Base-by-base conservation (phyloP, 2,113 vertebrate species). In the Synchiropus splendidus region DNA sequence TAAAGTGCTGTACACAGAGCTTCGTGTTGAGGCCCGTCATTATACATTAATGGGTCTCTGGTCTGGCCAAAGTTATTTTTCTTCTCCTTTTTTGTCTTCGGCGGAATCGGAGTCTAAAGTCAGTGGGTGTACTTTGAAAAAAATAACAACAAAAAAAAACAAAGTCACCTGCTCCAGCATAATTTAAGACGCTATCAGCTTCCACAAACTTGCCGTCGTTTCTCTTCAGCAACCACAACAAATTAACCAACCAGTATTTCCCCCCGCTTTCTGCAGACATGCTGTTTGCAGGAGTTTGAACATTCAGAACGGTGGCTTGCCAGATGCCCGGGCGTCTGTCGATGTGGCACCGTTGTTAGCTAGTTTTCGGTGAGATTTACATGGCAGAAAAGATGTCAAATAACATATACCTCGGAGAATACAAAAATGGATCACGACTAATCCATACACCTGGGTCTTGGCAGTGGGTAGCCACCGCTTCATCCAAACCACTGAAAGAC, bases 1-100 rank as follows among this genome's bases (percentile, higher is more conserved):
- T 83, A 83, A 85, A 87, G 80, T 83, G 83, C 70, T 67, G 79
- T 80, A 83, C 77, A 76, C 61, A 51, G 54, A 67, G 64, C 67
- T 55, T 68, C 67, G 70, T 54, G 54, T 70, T 48, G 63, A 76
- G 66, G 70, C 54, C 69, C 52, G 74, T 79, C 81, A 84, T 84
- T 74, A 81, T 70, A 72, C 69, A 82, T 85, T 85, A 78, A 84
- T 83, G 60, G 75, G 17, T n/a, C n/a, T n/a, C n/a, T 38, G 42
- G 21, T 45, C 46, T 16, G 60, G 74, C 59, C 68, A 71, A 69
- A 78, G 65, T 71, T 72, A 55, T 64, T 52, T 51, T 62, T 67
- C 62, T 49, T 15, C 21, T 48, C 46, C 17, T 11, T 46, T 51
- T 15, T 40, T 36, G 38, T 42, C 38, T 67, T 49, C 45, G 40